These are phyloP conservation scores for Rhabdomys dilectus DNA, from an alignment of 2,113 vertebrate genomes.

Conservation along the genomic window DNA sequence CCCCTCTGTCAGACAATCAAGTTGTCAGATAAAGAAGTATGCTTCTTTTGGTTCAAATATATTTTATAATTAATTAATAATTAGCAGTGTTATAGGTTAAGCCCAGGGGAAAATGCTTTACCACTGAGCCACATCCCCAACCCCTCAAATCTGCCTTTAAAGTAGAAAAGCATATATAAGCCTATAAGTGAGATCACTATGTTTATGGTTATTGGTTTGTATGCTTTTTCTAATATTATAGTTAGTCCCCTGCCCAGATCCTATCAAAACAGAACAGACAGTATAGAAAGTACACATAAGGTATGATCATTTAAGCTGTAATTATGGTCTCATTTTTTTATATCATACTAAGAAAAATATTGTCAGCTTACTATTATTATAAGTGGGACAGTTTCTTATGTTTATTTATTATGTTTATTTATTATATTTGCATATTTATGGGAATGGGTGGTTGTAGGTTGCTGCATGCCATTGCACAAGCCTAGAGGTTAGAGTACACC, in stretches of 20 bases:
- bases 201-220: neutral
- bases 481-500: neutral
- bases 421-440: neutral
- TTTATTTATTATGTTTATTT: neutral
- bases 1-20: neutral
- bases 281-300: neutral
- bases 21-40: neutral
- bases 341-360: constrained; percentile 19
- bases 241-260: neutral
- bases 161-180: neutral
- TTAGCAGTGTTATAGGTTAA: neutral
- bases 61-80: neutral
- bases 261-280: constrained; percentile 11
- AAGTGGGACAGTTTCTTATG: constrained; percentile 29
- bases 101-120: neutral
- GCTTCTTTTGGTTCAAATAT: constrained; percentile 42
- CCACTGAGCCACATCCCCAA: neutral
- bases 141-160: constrained; percentile 16
- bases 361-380: neutral
- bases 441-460: neutral
- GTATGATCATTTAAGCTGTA: constrained; percentile 30
- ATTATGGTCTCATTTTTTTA: neutral
- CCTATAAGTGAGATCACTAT: neutral
- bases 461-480: neutral
- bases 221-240: neutral